Conservation (phyloP, 2,113 vertebrate genomes). For the Empidonax traillii region DNA sequence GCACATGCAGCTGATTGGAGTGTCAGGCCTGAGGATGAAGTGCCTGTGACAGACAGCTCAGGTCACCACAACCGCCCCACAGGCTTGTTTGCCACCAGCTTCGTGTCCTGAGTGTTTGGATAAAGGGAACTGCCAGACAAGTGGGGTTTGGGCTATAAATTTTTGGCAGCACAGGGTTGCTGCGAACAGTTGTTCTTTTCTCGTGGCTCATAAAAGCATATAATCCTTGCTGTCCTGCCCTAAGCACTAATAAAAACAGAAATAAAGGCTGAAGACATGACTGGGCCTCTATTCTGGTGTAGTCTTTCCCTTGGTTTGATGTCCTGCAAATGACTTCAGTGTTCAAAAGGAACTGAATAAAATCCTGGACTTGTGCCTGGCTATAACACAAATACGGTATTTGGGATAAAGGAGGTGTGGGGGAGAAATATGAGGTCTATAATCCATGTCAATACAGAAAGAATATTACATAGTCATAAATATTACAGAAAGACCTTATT, state of each 20-base stretch:
- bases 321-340: neutral
- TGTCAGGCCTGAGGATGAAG: neutral
- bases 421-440: neutral
- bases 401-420: neutral
- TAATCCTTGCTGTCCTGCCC: neutral
- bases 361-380: neutral
- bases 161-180: neutral
- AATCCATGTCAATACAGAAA: neutral
- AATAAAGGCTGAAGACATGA: neutral
- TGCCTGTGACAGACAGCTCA: neutral
- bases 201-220: neutral
- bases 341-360: neutral
- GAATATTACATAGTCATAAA: neutral
- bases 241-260: neutral
- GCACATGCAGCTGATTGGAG: neutral
- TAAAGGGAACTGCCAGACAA: neutral
- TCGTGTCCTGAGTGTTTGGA: neutral
- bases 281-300: neutral
- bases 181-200: neutral
- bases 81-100: neutral
- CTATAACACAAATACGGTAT: neutral
- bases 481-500: neutral
- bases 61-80: neutral
- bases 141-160: neutral
- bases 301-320: neutral